Base-by-base conservation (phyloP, 2,113 vertebrate species). In the Oreotragus oreotragus region DNA sequence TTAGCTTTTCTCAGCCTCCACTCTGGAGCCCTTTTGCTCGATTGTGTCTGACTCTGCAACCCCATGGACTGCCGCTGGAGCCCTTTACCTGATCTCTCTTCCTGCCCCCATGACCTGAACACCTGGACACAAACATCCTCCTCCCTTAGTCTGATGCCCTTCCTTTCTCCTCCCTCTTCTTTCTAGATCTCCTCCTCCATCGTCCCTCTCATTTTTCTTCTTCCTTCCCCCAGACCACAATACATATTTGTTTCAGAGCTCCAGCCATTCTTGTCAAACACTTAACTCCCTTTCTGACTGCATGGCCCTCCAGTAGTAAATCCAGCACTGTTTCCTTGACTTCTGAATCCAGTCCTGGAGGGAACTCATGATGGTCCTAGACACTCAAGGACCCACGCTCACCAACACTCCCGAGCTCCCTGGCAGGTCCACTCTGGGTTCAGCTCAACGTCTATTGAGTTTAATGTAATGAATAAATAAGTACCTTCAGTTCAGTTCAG, bases 391-490 rank as follows among this genome's bases (percentile, higher is more conserved):
- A 58, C 23, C 62, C 6, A 77, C 16, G 51, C n/a, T 87, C 60
- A 49, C 28, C 27, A 91, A 23, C 23, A 0, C 10, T 58, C 13
- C 33, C 1, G 6, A 19, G 27, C 47, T 36, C 33, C 33, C 27
- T 64, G 47, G 49, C 8, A 45, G 28, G n/a, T 28, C 28, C 62
- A 25, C 6, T 3, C 0, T 84, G 55, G 3, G 33, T 36, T 30
- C 88, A 58, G 2, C 8, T 27, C 16, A 45, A 36, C 13, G 27
- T 92, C 83, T 97, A 97, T 96, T 96, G 51, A 93, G 84, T 83
- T 95, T 98, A 97, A 93, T 76, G 79, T 87, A 94, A 97, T 47
- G 30, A 93, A 43, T 96, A 95, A 97, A 97, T 98, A 97, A 97
- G 97, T 93, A 64, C 12, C n/a, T n/a, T n/a, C n/a, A n/a, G n/a